Percentiles rank a stretch among this genome's conserved stretches.
Conservation (phyloP, 2,888 invertebrate species). For the Lagria hirta region DNA sequence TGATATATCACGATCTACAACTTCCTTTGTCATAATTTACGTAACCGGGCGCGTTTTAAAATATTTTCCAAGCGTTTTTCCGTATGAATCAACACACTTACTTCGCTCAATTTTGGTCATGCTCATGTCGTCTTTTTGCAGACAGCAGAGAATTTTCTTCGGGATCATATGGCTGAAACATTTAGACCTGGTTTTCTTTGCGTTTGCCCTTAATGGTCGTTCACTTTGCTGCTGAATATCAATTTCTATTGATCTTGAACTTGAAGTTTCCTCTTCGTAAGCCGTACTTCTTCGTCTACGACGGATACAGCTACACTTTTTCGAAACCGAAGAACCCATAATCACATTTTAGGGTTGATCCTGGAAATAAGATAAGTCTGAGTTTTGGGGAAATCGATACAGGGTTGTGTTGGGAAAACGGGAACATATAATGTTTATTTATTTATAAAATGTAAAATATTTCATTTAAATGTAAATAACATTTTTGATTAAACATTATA, state of each 20-base stretch:
- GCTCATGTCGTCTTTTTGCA: constrained; percentile 68
- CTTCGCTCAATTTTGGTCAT: constrained; percentile 78
- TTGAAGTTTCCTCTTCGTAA: constrained; percentile 51
- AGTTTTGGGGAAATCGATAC: too few relatives aligned
- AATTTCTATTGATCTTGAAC: constrained; percentile 21
- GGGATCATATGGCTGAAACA: constrained; percentile 62
- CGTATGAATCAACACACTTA: constrained; percentile 54
- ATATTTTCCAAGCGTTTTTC: neutral
- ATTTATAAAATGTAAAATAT: constrained; percentile 1
- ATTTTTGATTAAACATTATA: too few relatives aligned
- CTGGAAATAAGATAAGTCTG: too few relatives aligned
- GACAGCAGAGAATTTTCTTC: constrained; percentile 64
- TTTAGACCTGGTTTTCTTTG: constrained; percentile 37
- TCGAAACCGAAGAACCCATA: constrained; percentile 22
- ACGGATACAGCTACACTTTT: constrained; percentile 36
- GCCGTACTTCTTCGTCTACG: constrained; percentile 45
- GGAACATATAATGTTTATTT: neutral
- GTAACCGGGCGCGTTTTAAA: neutral
- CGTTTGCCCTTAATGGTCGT: constrained; percentile 45
- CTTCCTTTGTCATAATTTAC: too few relatives aligned
- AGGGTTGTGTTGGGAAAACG: neutral
- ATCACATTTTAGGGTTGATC: constrained; percentile 6
- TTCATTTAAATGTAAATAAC: too few relatives aligned
- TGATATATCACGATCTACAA: too few relatives aligned
- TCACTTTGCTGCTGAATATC: constrained; percentile 14